Conservation (phyloP, 2,888 invertebrate genomes). For the Caenorhabditis doughertyi region DNA sequence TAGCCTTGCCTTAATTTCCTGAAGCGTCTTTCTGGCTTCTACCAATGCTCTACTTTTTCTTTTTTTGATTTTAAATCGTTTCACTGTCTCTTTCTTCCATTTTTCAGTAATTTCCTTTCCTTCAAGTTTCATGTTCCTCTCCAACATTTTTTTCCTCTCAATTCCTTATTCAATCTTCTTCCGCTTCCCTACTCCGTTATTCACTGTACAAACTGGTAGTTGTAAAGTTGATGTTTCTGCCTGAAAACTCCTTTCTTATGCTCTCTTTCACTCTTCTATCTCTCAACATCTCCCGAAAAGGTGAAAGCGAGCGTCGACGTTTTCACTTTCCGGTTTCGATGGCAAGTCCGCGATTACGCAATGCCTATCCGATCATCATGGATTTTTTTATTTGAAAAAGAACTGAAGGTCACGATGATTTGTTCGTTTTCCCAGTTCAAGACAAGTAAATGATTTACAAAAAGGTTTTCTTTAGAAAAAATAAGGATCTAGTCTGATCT, state of each 20-base stretch:
- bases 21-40: too few relatives aligned
- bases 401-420: conserved; percentile 47
- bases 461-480: conserved; percentile 10
- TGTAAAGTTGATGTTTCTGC: conserved; percentile 51
- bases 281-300: conserved; percentile 28
- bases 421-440: not conserved
- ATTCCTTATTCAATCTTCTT: conserved; percentile 46
- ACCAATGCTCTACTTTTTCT: not conserved
- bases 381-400: conserved; percentile 14
- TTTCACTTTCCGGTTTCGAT: conserved; percentile 63
- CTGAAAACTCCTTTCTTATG: conserved; percentile 33
- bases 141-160: conserved; percentile 16
- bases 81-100: conserved; percentile 47
- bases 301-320: conserved; percentile 55
- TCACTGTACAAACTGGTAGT: conserved; percentile 61
- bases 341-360: conserved; percentile 51
- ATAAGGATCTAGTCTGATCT: not conserved
- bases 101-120: conserved; percentile 3
- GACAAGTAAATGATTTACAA: not conserved
- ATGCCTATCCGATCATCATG: conserved; percentile 32
- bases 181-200: conserved; percentile 54
- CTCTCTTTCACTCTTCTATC: conserved; percentile 21
- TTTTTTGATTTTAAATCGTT: conserved; percentile 38
- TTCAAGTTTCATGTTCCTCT: conserved; percentile 35
- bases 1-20: too few relatives aligned